A percentile compares a stretch with the other conserved stretches of the same genome.
phyloP scores from a whole-genome alignment of 2,797 vertebrate species.

The Eptatretus atami region DNA sequence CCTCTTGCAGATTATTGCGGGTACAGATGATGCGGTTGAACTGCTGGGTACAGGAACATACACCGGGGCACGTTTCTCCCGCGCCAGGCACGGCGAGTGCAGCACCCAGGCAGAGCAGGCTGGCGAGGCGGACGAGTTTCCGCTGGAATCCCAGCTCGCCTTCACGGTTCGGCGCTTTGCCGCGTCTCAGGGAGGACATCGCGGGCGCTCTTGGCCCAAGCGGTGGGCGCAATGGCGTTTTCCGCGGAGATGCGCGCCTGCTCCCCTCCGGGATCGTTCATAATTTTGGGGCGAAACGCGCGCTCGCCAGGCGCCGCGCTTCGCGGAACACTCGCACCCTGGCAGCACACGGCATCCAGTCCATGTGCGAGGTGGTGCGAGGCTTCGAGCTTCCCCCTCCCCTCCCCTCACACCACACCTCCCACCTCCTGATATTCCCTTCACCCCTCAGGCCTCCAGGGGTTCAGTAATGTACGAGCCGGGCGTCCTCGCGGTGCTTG shows the following conservation, averaged over 20 bases:
- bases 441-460: no score
- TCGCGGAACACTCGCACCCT: conserved; percentile 10
- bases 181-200: no score
- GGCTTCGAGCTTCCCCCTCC: conserved; percentile 9
- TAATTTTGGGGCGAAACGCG: conserved; percentile 6
- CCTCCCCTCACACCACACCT: conserved; percentile 8
- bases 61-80: conserved; percentile 90
- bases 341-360: conserved; percentile 11
- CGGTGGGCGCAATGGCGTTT: conserved; percentile 98
- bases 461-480: no score
- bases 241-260: conserved; percentile 59
- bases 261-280: conserved; percentile 18
- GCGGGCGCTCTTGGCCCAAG: conserved; percentile 99
- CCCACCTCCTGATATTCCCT: no score
- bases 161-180: no score
- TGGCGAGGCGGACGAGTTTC: no score
- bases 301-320: conserved; percentile 11
- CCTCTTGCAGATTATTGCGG: conserved; percentile 64
- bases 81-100: conserved; percentile 67
- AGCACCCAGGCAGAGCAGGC: no score
- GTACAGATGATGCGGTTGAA: conserved; percentile 99
- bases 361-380: conserved; percentile 12
- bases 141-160: no score
- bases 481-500: no score
- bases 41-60: conserved; percentile 97